Percentiles rank a stretch among this genome's conserved stretches.
Evolutionary conservation across 92 coral and sea anemone genomes (phyloP).

Genomic region (Heteractis magnifica): DNA sequence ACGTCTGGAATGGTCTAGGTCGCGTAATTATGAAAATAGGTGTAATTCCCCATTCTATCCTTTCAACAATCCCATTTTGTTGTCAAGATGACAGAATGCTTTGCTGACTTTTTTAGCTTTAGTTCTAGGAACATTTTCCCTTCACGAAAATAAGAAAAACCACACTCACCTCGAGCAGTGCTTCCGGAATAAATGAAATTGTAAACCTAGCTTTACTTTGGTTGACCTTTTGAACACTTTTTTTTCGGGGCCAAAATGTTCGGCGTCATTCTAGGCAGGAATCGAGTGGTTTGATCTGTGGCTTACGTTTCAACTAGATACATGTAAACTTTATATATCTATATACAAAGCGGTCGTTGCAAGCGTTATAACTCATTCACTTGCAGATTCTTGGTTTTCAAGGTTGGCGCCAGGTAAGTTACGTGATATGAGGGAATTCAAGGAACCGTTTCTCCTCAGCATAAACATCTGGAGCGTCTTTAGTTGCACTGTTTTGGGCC

Average conservation of each 20-base stretch:
- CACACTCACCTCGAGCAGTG: neutral
- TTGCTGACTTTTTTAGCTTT: no score
- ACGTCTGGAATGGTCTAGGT: no score
- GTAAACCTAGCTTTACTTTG: neutral
- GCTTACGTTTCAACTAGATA: neutral
- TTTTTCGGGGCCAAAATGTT: slow-evolving; percentile 3
- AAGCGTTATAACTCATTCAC: neutral
- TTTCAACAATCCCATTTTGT: no score
- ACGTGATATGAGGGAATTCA: neutral
- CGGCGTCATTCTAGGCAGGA: neutral
- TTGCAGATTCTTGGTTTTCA: neutral
- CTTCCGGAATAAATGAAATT: neutral
- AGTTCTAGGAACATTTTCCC: no score
- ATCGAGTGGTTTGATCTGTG: neutral
- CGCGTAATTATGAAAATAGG: no score
- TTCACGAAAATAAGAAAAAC: no score
- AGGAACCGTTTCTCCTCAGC: neutral
- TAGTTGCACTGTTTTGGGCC: neutral
- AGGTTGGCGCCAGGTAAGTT: neutral
- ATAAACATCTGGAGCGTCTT: neutral
- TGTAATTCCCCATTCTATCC: no score
- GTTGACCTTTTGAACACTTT: slow-evolving; percentile 7
- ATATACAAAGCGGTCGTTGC: neutral
- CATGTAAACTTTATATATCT: no score
- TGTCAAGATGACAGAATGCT: no score